Evolutionary conservation across 2,888 invertebrate genomes (phyloP), one percentile per base, ranked within the genome.

Genomic region (Pasiphila rectangulata): DNA sequence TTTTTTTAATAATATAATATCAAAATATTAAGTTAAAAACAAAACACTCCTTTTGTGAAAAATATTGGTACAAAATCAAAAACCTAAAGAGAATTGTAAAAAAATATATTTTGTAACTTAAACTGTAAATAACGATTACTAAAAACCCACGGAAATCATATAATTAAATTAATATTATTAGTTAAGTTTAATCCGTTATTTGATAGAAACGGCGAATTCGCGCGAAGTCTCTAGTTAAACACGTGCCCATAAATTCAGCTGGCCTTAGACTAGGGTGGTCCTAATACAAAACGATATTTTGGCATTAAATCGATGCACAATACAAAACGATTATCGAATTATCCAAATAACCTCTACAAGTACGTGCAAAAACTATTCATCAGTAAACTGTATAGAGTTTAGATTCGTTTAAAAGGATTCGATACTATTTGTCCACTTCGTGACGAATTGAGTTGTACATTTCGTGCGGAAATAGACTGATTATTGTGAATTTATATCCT

Each of bases 381-480:
- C 17, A 27, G 1, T 0, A 4, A 35, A 13, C 0, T 5, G 0
- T n/a, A 37, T 46, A 53, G 4, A 24, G 46, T 47, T 34, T 23
- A 35, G 23, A 30, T 48, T 45, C 10, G 16, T 2, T 38, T 37
- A 27, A 12, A 30, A 20, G 0, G 13, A 41, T 38, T 44, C 15
- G 15, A 35, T 25, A 38, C 15, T 20, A 25, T 40, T 46, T 41
- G 54, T 57, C 48, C 55, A 56, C 41, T 41, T 39, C 40, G 51
- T 57, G 55, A 34, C 59, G 48, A 59, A 57, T 57, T 51, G 51
- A 56, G 69, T 77, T 68, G 75, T 80, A 69, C 67, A 67, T 76
- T 75, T 73, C 56, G 64, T 58, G 55, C 76, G 81, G 85, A 87
- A 84, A 86, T 86, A 70, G 82, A 80, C 73, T 83, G 79, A 87